Evolutionary conservation across 35 echinoderm and acorn worm genomes (phyloP).

Genomic region (Apostichopus californicus): DNA sequence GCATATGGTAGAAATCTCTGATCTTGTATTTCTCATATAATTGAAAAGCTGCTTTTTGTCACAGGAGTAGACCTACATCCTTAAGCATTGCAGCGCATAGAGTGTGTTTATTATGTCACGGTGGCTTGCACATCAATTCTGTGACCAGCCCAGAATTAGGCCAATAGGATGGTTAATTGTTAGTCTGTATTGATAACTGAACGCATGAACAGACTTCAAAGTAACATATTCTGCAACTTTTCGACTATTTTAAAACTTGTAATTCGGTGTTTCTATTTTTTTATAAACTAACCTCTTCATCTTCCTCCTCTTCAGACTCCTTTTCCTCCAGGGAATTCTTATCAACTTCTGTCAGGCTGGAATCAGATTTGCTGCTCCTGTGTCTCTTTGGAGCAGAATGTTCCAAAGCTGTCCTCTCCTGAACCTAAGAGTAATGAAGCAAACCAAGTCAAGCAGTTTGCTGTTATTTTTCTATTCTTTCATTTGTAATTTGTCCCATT

Average conservation of each 20-base stretch:
- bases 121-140: no score
- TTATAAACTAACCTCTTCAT: background rate
- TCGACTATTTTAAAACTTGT: background rate
- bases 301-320: conserved; percentile 76
- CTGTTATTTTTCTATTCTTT: background rate
- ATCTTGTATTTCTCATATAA: no score
- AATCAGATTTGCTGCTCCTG: conserved; percentile 61
- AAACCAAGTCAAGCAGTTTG: background rate
- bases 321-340: conserved; percentile 74
- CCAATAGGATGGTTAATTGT: no score
- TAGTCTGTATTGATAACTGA: no score
- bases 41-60: no score
- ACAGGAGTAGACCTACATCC: no score
- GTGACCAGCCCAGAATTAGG: no score
- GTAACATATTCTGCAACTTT: background rate
- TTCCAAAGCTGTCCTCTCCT: conserved; percentile 73
- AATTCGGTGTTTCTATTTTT: background rate
- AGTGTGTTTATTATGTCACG: no score
- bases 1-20: no score
- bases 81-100: no score
- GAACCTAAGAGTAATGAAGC: conserved; percentile 59
- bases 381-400: conserved; percentile 62
- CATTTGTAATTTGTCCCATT: no score
- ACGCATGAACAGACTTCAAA: background rate
- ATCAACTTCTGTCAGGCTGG: conserved; percentile 74